Evolutionary conservation across 2,888 invertebrate species (phyloP), one percentile per base, ranked within the genome.

Genomic region (Nineta flava): DNA sequence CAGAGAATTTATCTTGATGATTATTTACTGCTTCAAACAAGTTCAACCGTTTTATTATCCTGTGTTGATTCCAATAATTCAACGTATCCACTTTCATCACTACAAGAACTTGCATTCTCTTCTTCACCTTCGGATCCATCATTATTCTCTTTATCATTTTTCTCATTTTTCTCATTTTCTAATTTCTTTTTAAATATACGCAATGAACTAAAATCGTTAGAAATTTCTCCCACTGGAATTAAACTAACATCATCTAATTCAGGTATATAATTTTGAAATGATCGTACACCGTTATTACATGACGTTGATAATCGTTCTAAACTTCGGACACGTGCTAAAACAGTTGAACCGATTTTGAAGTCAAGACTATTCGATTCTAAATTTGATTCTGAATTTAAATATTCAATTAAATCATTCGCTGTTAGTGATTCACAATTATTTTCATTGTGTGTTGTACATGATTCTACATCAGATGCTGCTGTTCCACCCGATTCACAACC

Each of bases 11-110:
- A 13, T 10, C 40, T 16, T 16, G 15, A 35, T 9, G 13, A 35
- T 35, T n/a, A n/a, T 35, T 15, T 40, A 9, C 40, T 16, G 15
- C 13, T 19, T 43, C 21, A 43, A 13, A 16, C 12, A 19, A 43
- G 17, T 21, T 19, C 21, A 43, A 7, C 42, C n/a, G 31, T 19
- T 48, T 48, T 48, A 31, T 48, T 21, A 13, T 26, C 31, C 21
- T 41, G 15, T 12, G 13, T 16, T 45, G 45, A 16, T 55, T 81
- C 81, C 54, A 79, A 68, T 51, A 75, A 74, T 63, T 92, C 92
- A 26, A 88, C 91, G 66, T 90, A 92, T 3, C 92, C 92, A 50
- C 88, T 90, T 65, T 93, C 92, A 60, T 92, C 91, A 64, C 88
- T 88, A 62, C 87, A 83, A 54, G 83, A 90, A 60, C 88, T 88